Conservation (phyloP, 1,140 invertebrate genomes). For the Zaprionus nigranus region DNA sequence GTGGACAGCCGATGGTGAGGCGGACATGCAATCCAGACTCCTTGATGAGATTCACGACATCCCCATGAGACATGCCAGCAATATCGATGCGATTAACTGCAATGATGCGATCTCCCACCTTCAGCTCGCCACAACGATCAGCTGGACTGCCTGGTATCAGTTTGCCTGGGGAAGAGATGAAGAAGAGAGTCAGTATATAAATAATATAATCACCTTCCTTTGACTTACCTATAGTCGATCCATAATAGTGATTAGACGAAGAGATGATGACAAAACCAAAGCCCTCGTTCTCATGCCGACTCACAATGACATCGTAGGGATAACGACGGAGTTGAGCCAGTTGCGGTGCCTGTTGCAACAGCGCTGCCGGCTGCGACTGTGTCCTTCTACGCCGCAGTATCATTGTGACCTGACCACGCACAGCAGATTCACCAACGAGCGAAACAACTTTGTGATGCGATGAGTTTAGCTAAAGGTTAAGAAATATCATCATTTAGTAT, state of each 20-base stretch:
- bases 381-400: conserved; percentile 88
- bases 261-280: conserved; percentile 99
- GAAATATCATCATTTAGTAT: not conserved
- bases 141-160: conserved; percentile 98
- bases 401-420: conserved; percentile 90
- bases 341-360: conserved; percentile 55
- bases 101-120: conserved; percentile 97
- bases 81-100: conserved; percentile 98
- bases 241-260: conserved; percentile 91
- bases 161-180: conserved; percentile 87
- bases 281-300: conserved; percentile 96
- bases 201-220: too few species aligned
- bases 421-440: conserved; percentile 92
- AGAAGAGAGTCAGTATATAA: not conserved
- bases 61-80: conserved; percentile 96
- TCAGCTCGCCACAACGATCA: conserved; percentile 94
- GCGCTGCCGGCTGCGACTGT: conserved; percentile 24
- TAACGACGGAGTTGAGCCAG: conserved; percentile 83
- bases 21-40: conserved; percentile 96
- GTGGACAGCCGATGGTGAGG: conserved; percentile 92
- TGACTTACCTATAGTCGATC: conserved; percentile 94
- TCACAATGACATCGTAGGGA: conserved; percentile 95
- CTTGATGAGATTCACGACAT: conserved; percentile 97
- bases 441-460: conserved; percentile 96
- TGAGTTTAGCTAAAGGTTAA: conserved; percentile 87